phyloP scores from a whole-genome alignment of 2,113 vertebrate genomes.

The Penelope pileata region DNA sequence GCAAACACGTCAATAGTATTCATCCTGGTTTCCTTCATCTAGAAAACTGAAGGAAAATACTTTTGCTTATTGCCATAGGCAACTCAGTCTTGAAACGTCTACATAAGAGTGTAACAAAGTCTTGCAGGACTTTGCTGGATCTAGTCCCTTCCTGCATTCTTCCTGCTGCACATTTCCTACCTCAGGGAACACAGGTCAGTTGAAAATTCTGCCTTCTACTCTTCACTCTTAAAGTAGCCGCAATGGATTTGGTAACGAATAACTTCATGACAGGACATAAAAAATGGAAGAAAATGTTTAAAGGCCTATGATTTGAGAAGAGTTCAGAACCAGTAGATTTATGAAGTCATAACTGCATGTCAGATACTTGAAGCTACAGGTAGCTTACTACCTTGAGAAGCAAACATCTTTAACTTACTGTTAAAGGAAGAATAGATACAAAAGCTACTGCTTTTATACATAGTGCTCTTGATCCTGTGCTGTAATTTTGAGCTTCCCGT shows the following conservation, averaged over 20 bases:
- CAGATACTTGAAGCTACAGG: background rate
- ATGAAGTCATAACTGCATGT: background rate
- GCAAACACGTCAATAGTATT: background rate
- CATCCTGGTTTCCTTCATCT: background rate
- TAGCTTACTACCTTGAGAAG: background rate
- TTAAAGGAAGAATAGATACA: background rate
- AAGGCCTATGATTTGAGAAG: background rate
- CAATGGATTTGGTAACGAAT: background rate
- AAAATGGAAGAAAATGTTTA: background rate
- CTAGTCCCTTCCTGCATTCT: background rate
- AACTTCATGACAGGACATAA: background rate
- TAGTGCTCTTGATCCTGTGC: background rate
- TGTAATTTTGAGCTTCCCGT: background rate
- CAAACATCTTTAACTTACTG: background rate
- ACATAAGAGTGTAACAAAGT: background rate
- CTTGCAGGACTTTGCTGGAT: too few relatives aligned
- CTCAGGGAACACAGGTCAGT: background rate
- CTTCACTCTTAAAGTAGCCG: background rate
- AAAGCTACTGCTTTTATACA: background rate
- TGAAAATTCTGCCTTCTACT: background rate
- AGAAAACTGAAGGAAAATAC: background rate
- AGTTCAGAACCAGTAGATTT: background rate
- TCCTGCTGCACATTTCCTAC: background rate
- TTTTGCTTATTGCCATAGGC: background rate
- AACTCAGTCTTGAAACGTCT: background rate